phyloP scores from a whole-genome alignment of 2,888 invertebrate genomes.

The Hirtodrosophila alboralis region DNA sequence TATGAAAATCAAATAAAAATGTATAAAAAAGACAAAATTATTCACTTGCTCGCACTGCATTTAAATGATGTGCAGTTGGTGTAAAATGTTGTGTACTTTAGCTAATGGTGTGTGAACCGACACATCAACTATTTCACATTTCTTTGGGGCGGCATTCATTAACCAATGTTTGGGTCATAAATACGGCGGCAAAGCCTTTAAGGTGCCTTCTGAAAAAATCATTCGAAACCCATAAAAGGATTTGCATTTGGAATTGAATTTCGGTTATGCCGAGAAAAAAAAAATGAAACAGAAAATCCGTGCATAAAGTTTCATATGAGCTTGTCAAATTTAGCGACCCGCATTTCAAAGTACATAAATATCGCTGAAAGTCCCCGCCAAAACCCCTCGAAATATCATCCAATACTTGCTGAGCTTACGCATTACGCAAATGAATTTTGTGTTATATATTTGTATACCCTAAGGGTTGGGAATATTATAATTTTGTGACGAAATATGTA shows the following conservation, averaged over 20 bases:
- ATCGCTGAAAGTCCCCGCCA: background rate
- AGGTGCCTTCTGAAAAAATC: conserved; percentile 25
- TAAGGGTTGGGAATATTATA: no score
- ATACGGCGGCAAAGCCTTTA: conserved; percentile 46
- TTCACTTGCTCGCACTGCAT: conserved; percentile 48
- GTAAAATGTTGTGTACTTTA: background rate
- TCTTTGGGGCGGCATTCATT: conserved; percentile 19
- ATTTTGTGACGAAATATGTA: no score
- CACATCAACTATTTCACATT: conserved; percentile 65
- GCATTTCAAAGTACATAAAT: conserved; percentile 5
- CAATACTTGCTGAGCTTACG: conserved; percentile 28
- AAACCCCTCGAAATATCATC: background rate
- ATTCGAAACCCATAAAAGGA: conserved; percentile 47
- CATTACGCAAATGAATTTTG: conserved; percentile 78
- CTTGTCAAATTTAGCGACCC: conserved; percentile 36
- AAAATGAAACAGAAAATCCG: conserved; percentile 60
- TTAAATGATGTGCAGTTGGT: conserved; percentile 32
- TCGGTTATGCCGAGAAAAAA: conserved; percentile 53
- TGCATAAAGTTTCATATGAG: conserved; percentile 67
- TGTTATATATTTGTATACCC: conserved; percentile 18
- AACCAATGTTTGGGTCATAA: conserved; percentile 30
- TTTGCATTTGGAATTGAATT: conserved; percentile 55
- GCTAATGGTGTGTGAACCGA: conserved; percentile 65
- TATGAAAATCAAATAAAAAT: conserved; percentile 74
- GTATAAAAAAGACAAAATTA: conserved; percentile 40